A percentile compares a stretch with the other conserved stretches of the same genome.
Conservation (phyloP, 2,888 invertebrate species). For the Syrphus vitripennis region DNA sequence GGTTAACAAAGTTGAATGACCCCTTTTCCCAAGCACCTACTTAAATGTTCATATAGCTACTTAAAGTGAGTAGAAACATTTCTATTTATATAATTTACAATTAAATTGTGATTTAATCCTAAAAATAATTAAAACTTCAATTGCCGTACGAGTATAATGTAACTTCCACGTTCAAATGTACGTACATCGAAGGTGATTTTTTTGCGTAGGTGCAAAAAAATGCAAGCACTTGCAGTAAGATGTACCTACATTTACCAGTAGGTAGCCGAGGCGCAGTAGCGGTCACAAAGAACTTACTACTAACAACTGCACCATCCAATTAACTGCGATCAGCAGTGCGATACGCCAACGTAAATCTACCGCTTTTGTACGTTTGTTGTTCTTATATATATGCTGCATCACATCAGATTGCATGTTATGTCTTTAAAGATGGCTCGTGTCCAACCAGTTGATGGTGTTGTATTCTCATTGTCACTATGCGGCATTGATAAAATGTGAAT, state of each 20-base stretch:
- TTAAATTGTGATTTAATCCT: not conserved
- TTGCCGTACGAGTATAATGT: constrained; percentile 30
- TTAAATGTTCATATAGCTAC: not conserved
- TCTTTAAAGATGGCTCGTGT: constrained; percentile 27
- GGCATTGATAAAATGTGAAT: constrained; percentile 36
- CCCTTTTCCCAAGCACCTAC: not conserved
- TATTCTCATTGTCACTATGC: constrained; percentile 22
- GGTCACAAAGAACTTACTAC: not conserved
- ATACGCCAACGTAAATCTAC: constrained; percentile 46
- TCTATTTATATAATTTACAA: not conserved
- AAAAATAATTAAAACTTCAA: constrained; percentile 40
- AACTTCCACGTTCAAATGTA: not conserved
- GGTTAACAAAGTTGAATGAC: not conserved
- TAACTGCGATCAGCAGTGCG: constrained; percentile 44
- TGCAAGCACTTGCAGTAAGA: not conserved
- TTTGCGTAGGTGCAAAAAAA: constrained; percentile 18
- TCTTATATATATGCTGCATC: not conserved
- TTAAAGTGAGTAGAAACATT: not conserved
- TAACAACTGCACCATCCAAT: constrained; percentile 36
- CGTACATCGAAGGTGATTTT: constrained; percentile 18
- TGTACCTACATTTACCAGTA: constrained; percentile 7
- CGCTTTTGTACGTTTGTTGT: not conserved
- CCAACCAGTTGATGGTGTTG: constrained; percentile 19
- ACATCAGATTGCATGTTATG: constrained; percentile 26
- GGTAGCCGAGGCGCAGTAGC: constrained; percentile 25